Conservation (phyloP, 30 jellyfish, hydroid and myxozoan genomes). For the Pseudorhiza aurosa region DNA sequence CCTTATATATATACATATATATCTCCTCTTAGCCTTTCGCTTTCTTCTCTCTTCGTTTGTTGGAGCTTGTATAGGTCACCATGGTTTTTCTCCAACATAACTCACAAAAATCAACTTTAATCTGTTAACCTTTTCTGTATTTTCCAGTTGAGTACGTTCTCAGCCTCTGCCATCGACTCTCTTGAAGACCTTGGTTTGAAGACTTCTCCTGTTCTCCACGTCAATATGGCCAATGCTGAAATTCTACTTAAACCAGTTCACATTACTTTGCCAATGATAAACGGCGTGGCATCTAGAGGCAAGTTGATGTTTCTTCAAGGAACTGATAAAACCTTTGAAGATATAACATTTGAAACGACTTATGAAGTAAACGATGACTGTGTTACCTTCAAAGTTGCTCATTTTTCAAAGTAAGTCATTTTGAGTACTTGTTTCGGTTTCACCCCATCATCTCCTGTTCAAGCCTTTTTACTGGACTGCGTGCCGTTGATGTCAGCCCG, state of each 20-base stretch:
- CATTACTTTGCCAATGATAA: slow-evolving; percentile 2
- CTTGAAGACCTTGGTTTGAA: background rate
- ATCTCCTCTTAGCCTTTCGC: no score
- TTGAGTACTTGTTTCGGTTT: no score
- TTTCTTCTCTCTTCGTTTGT: no score
- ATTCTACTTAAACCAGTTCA: slow-evolving; percentile 5
- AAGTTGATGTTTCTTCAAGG: background rate
- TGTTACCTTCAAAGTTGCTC: slow-evolving; percentile 14
- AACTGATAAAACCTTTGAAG: background rate
- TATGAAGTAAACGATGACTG: background rate
- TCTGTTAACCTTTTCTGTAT: background rate
- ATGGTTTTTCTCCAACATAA: no score
- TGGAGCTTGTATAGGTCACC: no score
- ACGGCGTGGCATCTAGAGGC: slow-evolving; percentile 2
- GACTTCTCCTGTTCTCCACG: slow-evolving; percentile 24
- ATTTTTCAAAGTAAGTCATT: slow-evolving; percentile 30
- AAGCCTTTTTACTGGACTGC: no score
- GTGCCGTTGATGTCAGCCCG: no score
- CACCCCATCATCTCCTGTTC: no score
- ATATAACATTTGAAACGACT: background rate
- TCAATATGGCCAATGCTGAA: background rate
- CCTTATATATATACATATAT: no score
- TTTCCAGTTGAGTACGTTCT: slow-evolving; percentile 6
- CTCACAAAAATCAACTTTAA: no score
- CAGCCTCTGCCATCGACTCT: background rate